Percentiles rank a stretch among this genome's conserved stretches.
These are phyloP conservation scores for Tichodroma muraria DNA, from an alignment of 2,113 vertebrate genomes.

Conservation along the genomic window DNA sequence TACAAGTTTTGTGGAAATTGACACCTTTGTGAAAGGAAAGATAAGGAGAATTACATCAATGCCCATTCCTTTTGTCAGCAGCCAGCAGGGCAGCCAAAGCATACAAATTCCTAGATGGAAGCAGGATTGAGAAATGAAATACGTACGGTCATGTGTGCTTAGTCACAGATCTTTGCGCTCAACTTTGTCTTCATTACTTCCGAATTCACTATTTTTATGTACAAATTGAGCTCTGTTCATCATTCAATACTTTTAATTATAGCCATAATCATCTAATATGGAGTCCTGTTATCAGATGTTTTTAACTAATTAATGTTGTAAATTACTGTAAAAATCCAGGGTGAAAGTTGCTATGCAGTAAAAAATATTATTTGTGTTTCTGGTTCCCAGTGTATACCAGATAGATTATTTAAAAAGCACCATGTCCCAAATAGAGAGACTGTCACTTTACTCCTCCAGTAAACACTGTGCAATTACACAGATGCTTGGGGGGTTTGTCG, in stretches of 20 bases:
- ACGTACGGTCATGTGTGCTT: neutral
- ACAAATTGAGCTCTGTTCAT: neutral
- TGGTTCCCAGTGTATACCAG: neutral
- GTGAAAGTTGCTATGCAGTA: conserved; percentile 10
- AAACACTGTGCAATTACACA: neutral
- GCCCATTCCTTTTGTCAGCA: neutral
- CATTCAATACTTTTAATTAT: conserved; percentile 36
- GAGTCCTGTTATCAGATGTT: conserved; percentile 16
- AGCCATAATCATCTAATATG: neutral
- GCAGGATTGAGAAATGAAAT: neutral
- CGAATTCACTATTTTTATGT: neutral
- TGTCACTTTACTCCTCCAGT: neutral
- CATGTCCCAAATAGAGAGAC: neutral
- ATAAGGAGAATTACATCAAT: neutral
- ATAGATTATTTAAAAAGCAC: conserved; percentile 14
- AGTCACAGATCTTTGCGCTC: neutral
- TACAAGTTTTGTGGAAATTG: neutral
- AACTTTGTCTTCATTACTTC: neutral
- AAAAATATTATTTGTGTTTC: neutral
- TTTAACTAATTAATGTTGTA: conserved; percentile 34
- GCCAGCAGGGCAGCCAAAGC: neutral
- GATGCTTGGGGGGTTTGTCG: neutral
- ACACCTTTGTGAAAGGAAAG: neutral
- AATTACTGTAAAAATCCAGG: neutral
- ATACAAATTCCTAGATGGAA: neutral